Percentiles rank a stretch among this genome's conserved stretches.
Evolutionary conservation across 2,113 vertebrate species (phyloP).

Genomic region (Gavia stellata): DNA sequence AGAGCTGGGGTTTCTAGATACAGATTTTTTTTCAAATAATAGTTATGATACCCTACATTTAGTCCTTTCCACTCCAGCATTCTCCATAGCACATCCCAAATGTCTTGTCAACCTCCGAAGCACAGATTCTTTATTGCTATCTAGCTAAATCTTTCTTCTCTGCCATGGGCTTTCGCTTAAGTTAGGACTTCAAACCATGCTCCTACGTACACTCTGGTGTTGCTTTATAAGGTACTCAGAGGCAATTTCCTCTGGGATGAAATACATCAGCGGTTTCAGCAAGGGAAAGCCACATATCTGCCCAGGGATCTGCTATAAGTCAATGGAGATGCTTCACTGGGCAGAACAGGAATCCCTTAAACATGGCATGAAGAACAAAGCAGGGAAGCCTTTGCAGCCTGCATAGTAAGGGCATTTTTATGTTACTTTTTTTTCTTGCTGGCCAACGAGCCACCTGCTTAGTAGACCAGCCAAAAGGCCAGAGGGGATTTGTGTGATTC

Average conservation of each 20-base stretch:
- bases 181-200: background rate
- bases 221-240: background rate
- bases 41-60: background rate
- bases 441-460: background rate
- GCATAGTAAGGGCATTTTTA: background rate
- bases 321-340: background rate
- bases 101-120: background rate
- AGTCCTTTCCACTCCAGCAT: background rate
- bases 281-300: background rate
- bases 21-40: background rate
- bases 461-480: background rate
- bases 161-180: background rate
- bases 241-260: background rate
- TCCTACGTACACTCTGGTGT: background rate
- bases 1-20: background rate
- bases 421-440: background rate
- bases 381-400: background rate
- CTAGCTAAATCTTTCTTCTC: background rate
- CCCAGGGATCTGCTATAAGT: background rate
- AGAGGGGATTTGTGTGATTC: background rate
- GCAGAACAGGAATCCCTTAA: background rate
- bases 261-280: conserved; percentile 11
- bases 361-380: background rate
- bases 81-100: background rate
- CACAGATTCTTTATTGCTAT: background rate